Evolutionary conservation across 2,113 vertebrate genomes (phyloP).

Genomic region (Phrynosoma blainvillii): DNA sequence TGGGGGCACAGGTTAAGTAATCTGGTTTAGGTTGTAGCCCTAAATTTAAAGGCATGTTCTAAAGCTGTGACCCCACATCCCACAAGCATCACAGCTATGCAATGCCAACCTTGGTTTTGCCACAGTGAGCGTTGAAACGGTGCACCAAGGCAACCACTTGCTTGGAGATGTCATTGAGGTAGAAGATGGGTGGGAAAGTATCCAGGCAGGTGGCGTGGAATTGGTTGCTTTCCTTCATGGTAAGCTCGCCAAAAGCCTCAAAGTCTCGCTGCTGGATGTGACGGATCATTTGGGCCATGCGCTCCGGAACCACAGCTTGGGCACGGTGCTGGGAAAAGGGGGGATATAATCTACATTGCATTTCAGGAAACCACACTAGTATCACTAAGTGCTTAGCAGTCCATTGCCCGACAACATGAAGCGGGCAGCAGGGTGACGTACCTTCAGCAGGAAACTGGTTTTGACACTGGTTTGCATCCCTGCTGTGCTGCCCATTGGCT

Average conservation of each 20-base stretch:
- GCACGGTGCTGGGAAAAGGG: constrained; percentile 82
- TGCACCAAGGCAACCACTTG: constrained; percentile 86
- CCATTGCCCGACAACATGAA: background rate
- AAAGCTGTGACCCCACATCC: too few species aligned
- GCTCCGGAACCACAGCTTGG: constrained; percentile 81
- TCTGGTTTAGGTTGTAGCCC: too few species aligned
- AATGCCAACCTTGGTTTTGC: constrained; percentile 75
- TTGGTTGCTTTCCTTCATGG: constrained; percentile 98
- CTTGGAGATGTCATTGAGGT: constrained; percentile 86
- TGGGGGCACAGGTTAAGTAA: too few species aligned
- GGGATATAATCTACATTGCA: too few species aligned
- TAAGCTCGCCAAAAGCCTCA: constrained; percentile 85
- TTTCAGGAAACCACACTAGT: too few species aligned
- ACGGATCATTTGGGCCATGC: constrained; percentile 84
- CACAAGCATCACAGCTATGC: too few species aligned
- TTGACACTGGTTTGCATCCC: constrained; percentile 95
- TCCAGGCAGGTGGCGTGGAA: constrained; percentile 96
- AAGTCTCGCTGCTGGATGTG: constrained; percentile 85
- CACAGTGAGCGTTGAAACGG: constrained; percentile 84
- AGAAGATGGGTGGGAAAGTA: constrained; percentile 95
- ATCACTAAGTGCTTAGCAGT: too few species aligned
- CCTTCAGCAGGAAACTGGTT: constrained; percentile 90
- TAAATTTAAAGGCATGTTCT: too few species aligned
- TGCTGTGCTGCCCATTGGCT: constrained; percentile 84
- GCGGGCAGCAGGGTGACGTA: constrained; percentile 31